These are phyloP conservation scores for Notolabrus celidotus DNA, from an alignment of 2,797 vertebrate species.

Conservation along the genomic window DNA sequence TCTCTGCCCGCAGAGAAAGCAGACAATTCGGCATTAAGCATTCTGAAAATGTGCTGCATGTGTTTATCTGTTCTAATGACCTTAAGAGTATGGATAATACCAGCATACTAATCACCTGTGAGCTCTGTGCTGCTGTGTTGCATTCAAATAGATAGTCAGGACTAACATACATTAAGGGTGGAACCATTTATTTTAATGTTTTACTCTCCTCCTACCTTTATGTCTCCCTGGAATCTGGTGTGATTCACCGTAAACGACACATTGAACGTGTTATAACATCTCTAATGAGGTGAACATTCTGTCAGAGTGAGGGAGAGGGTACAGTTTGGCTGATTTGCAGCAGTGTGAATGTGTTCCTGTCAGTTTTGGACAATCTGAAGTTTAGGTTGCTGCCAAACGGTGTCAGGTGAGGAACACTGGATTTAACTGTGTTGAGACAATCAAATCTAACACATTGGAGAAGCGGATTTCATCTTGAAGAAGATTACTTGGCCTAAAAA, in stretches of 20 bases:
- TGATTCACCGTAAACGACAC: not conserved
- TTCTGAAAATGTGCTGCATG: constrained; percentile 78
- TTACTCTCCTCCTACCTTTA: constrained; percentile 19
- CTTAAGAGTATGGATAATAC: constrained; percentile 80
- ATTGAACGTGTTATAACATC: constrained; percentile 28
- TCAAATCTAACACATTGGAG: too few species aligned
- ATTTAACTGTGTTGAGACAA: too few species aligned
- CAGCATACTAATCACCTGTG: constrained; percentile 79
- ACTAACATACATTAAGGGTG: constrained; percentile 54
- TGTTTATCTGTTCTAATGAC: constrained; percentile 85
- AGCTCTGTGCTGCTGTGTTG: constrained; percentile 62
- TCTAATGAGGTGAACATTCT: constrained; percentile 30
- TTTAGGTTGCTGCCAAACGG: constrained; percentile 16
- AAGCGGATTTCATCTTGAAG: too few species aligned
- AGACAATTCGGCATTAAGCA: constrained; percentile 78
- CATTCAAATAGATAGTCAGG: constrained; percentile 63
- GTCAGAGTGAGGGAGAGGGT: constrained; percentile 18
- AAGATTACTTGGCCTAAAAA: too few species aligned
- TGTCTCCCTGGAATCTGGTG: constrained; percentile 28
- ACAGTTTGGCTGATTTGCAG: constrained; percentile 58
- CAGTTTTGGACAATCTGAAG: constrained; percentile 21
- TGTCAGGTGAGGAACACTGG: constrained; percentile 9
- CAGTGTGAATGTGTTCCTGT: constrained; percentile 30
- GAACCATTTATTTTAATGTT: constrained; percentile 9
- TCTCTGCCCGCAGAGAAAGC: constrained; percentile 74